Evolutionary conservation across 2,797 vertebrate genomes (phyloP).

Genomic region (Ficedula albicollis): DNA sequence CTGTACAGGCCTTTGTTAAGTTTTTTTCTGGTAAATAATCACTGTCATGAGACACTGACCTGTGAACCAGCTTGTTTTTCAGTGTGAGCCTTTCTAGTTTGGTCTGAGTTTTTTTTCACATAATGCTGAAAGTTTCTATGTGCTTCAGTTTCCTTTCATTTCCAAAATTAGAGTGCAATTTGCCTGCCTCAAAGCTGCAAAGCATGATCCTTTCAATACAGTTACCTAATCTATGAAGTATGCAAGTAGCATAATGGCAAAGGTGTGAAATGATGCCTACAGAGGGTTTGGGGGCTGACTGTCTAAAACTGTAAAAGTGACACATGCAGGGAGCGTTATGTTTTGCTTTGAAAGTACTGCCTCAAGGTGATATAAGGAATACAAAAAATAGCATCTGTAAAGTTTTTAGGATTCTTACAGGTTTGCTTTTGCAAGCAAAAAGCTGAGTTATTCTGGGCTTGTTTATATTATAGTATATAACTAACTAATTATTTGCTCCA

Average conservation of each 20-base stretch:
- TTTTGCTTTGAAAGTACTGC: background rate
- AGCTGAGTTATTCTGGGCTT: background rate
- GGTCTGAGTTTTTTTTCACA: background rate
- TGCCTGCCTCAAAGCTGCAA: background rate
- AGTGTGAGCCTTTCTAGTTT: background rate
- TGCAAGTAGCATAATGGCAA: background rate
- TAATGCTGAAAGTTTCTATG: background rate
- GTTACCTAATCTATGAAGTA: background rate
- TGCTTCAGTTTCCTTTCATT: background rate
- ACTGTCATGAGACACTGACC: background rate
- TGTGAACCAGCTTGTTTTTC: background rate
- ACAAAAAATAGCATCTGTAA: background rate
- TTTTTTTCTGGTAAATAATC: background rate
- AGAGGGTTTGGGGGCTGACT: slow-evolving; percentile 22
- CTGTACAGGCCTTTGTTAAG: background rate
- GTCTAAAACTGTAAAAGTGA: background rate
- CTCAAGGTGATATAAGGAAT: background rate
- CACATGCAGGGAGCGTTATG: background rate
- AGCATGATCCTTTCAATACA: background rate
- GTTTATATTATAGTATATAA: background rate
- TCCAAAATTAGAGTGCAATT: slow-evolving; percentile 8
- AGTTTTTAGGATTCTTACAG: background rate
- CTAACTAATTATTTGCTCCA: background rate
- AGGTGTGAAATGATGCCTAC: slow-evolving; percentile 15
- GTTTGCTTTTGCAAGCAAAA: background rate